Base-by-base conservation (phyloP, 2,888 invertebrate genomes). In the Agriopis marginaria region DNA sequence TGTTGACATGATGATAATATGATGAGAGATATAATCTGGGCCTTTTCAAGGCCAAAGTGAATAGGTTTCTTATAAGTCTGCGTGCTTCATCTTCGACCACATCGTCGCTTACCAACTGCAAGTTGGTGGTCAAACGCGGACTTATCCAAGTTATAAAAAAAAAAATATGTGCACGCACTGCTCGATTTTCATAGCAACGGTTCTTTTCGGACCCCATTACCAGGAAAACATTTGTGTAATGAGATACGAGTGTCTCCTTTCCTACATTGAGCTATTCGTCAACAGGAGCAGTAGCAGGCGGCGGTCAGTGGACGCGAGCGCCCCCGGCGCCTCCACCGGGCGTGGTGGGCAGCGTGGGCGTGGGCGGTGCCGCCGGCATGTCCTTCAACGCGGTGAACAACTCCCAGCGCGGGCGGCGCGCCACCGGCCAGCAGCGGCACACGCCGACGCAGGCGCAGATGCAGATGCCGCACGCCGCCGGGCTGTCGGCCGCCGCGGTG, bases 221-320 rank as follows among this genome's bases (percentile, higher is more conserved):
- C 42, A 47, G n/a, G 11, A 12, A 47, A 42, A 42, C 42, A 42
- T 1, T 7, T 1, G 3, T 42, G 9, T 42, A 47, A 47, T 32
- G 5, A 32, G 5, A 32, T 32, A 32, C 4, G 12, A 7, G 12
- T 50, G 32, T 3, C n/a, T 17, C 17, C 9, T 53, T 7, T 32
- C 7, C 2, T 54, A 39, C n/a, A 54, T 54, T n/a, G 54, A n/a
- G 39, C 0, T 32, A 10, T 23, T 12, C 23, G 8, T 32, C 5
- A 0, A 12, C 83, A 91, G 93, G 93, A 2, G 81, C 91, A 42
- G 90, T 89, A 53, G 83, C 89, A 17, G 90, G 95, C 73, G 95
- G 95, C 14, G 97, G 97, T 0, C 97, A 97, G 77, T 97, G 97
- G 97, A 97, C 97, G 40, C 94, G 97, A 44, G 97, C 97, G 77